A percentile compares a stretch with the other conserved stretches of the same genome.
These are phyloP conservation scores for Furnarius figulus DNA, from an alignment of 2,113 vertebrate species.

Conservation along the genomic window DNA sequence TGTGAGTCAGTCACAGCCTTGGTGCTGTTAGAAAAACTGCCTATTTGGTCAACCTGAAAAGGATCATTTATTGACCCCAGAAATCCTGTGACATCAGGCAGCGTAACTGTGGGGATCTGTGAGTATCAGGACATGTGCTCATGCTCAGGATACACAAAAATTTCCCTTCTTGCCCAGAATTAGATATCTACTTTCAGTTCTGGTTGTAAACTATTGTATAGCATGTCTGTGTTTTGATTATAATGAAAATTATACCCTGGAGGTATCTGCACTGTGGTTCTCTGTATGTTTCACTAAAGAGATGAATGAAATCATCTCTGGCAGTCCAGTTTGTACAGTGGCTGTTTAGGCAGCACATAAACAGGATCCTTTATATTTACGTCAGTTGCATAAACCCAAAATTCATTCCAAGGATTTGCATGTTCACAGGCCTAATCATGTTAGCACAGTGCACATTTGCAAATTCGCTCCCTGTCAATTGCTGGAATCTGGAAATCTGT, in stretches of 20 bases:
- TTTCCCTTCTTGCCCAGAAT: not conserved
- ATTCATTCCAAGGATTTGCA: conserved; percentile 52
- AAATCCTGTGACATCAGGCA: not conserved
- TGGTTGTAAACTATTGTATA: not conserved
- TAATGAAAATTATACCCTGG: conserved; percentile 22
- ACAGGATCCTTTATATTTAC: conserved; percentile 52
- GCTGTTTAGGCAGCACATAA: conserved; percentile 15
- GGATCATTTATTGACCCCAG: not conserved
- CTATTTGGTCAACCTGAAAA: not conserved
- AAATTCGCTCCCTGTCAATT: conserved; percentile 17
- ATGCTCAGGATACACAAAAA: not conserved
- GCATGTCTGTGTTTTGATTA: not conserved
- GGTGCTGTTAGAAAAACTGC: not conserved
- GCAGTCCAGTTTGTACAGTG: not conserved
- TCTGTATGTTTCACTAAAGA: conserved; percentile 3
- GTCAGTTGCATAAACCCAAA: conserved; percentile 31
- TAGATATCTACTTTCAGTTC: not conserved
- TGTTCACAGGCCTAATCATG: conserved; percentile 45
- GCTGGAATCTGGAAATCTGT: conserved; percentile 41
- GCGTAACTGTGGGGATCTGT: not conserved
- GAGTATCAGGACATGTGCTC: not conserved
- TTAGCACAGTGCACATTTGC: conserved; percentile 3
- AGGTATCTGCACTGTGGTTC: not conserved
- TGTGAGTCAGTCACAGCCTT: not conserved
- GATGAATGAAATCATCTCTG: conserved; percentile 44